A percentile compares a stretch with the other conserved stretches of the same genome.
phyloP scores from a whole-genome alignment of 2,113 vertebrate species.

The Pongo abelii region DNA sequence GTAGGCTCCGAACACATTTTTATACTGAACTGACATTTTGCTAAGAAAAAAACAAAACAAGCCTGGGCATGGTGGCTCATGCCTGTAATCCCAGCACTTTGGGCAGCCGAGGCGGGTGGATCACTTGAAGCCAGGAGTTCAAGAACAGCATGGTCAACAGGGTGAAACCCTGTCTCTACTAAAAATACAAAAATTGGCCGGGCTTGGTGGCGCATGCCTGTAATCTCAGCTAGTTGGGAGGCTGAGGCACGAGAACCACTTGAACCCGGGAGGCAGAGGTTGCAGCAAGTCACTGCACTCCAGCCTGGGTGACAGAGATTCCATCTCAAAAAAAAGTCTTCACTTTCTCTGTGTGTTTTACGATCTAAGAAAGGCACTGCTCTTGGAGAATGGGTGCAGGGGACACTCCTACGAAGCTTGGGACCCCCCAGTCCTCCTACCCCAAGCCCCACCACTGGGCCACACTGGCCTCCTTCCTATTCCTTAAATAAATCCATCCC shows the following conservation, averaged over 20 bases:
- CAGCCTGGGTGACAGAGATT: neutral
- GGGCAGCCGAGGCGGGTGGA: neutral
- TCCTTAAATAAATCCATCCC: neutral
- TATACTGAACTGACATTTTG: neutral
- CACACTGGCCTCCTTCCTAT: neutral
- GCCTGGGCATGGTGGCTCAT: neutral
- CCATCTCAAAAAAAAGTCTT: neutral
- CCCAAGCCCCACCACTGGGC: neutral
- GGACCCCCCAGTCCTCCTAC: neutral
- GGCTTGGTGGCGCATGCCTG: neutral
- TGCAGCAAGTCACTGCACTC: neutral
- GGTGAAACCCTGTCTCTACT: neutral
- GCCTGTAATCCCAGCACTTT: neutral
- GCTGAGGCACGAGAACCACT: neutral
- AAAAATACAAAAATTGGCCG: neutral
- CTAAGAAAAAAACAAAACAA: neutral
- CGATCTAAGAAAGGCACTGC: neutral
- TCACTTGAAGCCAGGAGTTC: neutral
- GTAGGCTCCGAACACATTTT: neutral
- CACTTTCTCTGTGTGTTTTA: neutral
- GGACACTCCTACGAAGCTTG: neutral
- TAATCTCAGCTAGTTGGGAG: neutral
- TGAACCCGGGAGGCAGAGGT: neutral
- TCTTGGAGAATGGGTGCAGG: neutral
- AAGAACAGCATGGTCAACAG: neutral